A percentile compares a stretch with the other conserved stretches of the same genome.
These are phyloP conservation scores for Murina feae DNA, from an alignment of 2,113 vertebrate species.

Conservation along the genomic window DNA sequence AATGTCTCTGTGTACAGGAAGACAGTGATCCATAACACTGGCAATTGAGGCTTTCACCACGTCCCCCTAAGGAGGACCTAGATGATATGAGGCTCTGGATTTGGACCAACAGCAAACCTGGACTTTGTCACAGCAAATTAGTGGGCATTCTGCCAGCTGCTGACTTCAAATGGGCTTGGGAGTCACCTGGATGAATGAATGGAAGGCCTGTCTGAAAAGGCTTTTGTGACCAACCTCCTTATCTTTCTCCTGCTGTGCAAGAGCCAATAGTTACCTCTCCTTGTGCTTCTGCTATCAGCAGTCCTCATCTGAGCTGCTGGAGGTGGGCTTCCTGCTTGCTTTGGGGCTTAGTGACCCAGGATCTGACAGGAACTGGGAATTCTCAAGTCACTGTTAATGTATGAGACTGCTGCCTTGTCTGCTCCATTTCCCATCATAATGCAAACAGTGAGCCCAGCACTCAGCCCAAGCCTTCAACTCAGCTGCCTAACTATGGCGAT, in stretches of 20 bases:
- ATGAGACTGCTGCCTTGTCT: neutral
- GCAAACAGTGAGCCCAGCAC: conserved; percentile 58
- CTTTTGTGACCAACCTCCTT: conserved; percentile 25
- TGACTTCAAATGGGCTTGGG: neutral
- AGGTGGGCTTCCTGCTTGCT: conserved; percentile 28
- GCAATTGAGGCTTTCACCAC: neutral
- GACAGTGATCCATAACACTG: neutral
- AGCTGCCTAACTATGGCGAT: conserved; percentile 79
- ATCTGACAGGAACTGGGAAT: neutral
- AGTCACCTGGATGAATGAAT: neutral
- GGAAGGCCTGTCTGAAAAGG: conserved; percentile 12
- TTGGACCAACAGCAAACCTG: conserved; percentile 24
- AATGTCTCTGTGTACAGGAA: neutral
- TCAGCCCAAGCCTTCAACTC: conserved; percentile 67
- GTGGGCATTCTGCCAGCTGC: neutral
- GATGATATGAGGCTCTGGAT: neutral
- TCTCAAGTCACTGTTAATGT: conserved; percentile 23
- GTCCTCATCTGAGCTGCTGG: conserved; percentile 24
- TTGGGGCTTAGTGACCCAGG: neutral
- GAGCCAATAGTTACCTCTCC: neutral
- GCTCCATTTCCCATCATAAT: conserved; percentile 77
- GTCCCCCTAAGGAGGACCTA: neutral
- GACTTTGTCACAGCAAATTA: neutral
- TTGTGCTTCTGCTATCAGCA: neutral
- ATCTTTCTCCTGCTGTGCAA: neutral